phyloP scores from a whole-genome alignment of 2,797 vertebrate genomes.

The Pagetopsis macropterus region DNA sequence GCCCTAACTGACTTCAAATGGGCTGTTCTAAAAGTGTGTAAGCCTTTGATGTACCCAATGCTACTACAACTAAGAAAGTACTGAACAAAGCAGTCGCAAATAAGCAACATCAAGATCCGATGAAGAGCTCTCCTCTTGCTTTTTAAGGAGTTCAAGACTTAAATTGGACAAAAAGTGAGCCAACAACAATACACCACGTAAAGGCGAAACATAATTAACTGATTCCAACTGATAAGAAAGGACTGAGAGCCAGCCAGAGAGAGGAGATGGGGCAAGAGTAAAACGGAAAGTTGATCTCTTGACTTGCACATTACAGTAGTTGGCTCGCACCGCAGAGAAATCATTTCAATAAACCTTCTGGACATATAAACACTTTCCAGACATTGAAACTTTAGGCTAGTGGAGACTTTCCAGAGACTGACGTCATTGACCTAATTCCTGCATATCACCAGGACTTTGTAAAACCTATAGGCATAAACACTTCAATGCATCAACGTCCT shows the following conservation, averaged over 20 bases:
- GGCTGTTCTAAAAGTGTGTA: background rate
- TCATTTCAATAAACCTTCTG: constrained; percentile 34
- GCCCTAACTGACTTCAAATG: background rate
- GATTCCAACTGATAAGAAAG: background rate
- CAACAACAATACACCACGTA: background rate
- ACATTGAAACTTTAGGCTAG: constrained; percentile 58
- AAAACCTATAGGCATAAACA: constrained; percentile 30
- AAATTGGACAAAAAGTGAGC: background rate
- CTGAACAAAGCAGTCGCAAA: background rate
- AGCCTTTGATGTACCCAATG: background rate
- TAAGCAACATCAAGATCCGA: background rate
- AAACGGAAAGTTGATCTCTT: constrained; percentile 3
- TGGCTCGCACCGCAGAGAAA: constrained; percentile 17
- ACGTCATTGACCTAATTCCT: constrained; percentile 72
- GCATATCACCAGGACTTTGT: constrained; percentile 42
- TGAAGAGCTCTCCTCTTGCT: background rate
- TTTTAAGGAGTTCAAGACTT: background rate
- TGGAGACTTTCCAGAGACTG: constrained; percentile 73
- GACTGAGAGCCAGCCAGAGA: background rate
- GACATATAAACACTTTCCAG: constrained; percentile 64
- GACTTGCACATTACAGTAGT: constrained; percentile 35
- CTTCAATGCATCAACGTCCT: constrained; percentile 25
- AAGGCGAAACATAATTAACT: background rate
- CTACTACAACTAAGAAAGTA: background rate
- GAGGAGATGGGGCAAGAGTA: background rate